These are phyloP conservation scores for Muricea muricata DNA, from an alignment of 92 coral and sea anemone species.

Conservation along the genomic window DNA sequence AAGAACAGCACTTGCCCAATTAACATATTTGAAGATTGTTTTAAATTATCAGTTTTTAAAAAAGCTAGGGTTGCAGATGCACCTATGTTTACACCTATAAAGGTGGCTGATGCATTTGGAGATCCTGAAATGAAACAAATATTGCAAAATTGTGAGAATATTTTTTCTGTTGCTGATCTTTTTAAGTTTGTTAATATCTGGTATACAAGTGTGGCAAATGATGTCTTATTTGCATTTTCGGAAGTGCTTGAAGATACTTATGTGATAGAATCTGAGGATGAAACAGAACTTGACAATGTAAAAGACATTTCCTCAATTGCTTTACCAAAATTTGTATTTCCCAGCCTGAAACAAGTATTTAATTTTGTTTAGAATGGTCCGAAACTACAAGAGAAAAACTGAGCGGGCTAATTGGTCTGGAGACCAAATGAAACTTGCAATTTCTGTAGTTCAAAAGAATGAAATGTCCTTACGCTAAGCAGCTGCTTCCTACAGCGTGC, in stretches of 20 bases:
- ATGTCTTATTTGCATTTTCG: conserved; percentile 5
- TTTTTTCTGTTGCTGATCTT: conserved; percentile 5
- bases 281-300: conserved; percentile 23
- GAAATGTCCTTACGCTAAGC: too few species aligned
- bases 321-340: too few species aligned
- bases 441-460: too few species aligned
- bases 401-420: too few species aligned
- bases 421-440: too few species aligned
- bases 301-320: not conserved
- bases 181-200: conserved; percentile 30
- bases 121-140: conserved; percentile 1
- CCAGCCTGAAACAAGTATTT: too few species aligned
- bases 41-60: too few species aligned
- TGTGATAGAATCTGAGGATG: conserved; percentile 10
- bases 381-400: too few species aligned
- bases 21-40: too few species aligned
- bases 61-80: not conserved
- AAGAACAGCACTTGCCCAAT: too few species aligned
- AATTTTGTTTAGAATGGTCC: too few species aligned
- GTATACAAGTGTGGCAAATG: conserved; percentile 41
- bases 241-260: conserved; percentile 7
- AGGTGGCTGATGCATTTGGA: not conserved
- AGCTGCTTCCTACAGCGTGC: too few species aligned
- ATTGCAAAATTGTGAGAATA: conserved; percentile 25
- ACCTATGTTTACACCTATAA: conserved; percentile 9